These are phyloP conservation scores for Hypercompe scribonia DNA, from an alignment of 2,888 invertebrate species.

Conservation along the genomic window DNA sequence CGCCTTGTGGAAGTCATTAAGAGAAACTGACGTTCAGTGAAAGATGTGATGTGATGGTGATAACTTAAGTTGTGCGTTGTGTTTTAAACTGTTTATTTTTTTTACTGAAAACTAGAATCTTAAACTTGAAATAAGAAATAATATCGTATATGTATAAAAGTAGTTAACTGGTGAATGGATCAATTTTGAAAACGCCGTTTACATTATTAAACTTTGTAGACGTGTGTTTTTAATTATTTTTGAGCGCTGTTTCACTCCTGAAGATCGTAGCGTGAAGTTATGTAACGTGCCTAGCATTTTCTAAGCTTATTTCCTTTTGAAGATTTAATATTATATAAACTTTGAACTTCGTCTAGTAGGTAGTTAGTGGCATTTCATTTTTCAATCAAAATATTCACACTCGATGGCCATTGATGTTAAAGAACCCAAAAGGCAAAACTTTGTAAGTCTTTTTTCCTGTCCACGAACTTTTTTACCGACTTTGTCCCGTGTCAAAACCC, in stretches of 20 bases:
- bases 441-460: neutral
- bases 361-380: neutral
- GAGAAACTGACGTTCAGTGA: neutral
- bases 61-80: neutral
- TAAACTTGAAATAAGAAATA: too few species aligned
- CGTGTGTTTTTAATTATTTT: neutral
- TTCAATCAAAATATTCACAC: neutral
- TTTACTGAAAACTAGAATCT: too few species aligned
- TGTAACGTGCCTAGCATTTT: too few species aligned
- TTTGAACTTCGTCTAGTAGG: neutral
- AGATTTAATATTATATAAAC: too few species aligned
- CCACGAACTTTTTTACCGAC: neutral
- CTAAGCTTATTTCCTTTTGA: too few species aligned
- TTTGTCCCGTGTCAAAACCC: slow-evolving; percentile 43
- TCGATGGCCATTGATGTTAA: neutral
- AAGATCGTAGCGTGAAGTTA: neutral
- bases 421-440: neutral
- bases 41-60: neutral
- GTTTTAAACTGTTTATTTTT: too few species aligned
- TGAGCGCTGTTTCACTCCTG: neutral
- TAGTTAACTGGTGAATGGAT: too few species aligned
- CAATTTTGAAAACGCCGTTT: too few species aligned
- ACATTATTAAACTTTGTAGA: too few species aligned
- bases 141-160: too few species aligned
- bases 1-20: neutral